Conservation (phyloP, 2,113 vertebrate species). For the Pseudopipra pipra region DNA sequence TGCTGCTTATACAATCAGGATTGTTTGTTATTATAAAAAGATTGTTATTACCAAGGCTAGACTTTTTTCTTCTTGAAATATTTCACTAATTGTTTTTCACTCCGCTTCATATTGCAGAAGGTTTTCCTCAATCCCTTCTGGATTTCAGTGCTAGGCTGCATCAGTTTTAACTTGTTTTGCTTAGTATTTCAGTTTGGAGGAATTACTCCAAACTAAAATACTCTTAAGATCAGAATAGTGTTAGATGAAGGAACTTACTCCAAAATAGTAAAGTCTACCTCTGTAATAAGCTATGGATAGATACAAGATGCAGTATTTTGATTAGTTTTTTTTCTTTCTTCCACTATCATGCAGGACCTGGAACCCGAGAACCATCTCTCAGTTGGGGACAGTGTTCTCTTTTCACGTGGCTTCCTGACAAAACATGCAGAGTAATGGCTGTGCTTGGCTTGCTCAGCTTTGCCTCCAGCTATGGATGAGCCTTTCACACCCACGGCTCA, state of each 20-base stretch:
- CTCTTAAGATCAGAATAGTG: neutral
- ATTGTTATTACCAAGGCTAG: neutral
- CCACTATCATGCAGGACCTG: neutral
- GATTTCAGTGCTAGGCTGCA: neutral
- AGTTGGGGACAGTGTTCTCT: accelerated
- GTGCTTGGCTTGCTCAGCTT: neutral
- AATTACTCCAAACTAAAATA: neutral
- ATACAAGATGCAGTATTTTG: neutral
- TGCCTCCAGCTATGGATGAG: accelerated
- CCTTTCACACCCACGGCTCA: neutral
- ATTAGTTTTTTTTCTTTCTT: neutral
- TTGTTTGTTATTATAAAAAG: neutral
- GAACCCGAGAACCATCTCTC: neutral
- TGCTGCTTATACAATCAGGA: neutral
- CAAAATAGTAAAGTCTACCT: neutral
- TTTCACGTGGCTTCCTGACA: neutral
- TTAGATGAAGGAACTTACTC: neutral
- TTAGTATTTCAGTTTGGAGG: neutral
- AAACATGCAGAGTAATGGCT: neutral
- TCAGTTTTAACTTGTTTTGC: neutral
- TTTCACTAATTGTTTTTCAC: neutral
- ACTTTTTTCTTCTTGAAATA: neutral
- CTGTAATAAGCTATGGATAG: neutral
- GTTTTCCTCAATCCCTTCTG: neutral
- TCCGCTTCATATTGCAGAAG: neutral